Percentiles rank a stretch among this genome's conserved stretches.
Evolutionary conservation across 2,797 vertebrate species (phyloP).

Genomic region (Poeciliopsis presidionis): DNA sequence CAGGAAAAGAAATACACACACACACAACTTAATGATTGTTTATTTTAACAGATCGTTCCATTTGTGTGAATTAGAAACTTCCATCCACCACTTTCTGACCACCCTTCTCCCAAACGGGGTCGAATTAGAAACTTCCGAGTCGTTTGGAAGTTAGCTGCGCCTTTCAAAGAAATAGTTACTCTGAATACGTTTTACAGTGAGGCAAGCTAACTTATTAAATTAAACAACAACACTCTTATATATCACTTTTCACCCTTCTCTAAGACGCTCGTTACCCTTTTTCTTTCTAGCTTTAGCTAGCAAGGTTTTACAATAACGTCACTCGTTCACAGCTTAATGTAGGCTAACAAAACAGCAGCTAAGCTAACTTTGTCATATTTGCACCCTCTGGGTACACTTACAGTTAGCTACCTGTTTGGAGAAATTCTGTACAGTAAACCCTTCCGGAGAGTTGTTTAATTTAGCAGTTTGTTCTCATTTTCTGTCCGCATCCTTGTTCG

Average conservation of each 20-base stretch:
- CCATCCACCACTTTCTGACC: too few relatives aligned
- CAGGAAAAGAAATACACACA: slow-evolving; percentile 6
- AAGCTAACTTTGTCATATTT: not conserved
- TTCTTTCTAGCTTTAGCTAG: not conserved
- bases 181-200: not conserved
- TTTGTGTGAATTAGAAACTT: not conserved
- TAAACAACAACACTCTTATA: too few relatives aligned
- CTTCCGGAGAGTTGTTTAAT: not conserved
- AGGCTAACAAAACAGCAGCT: not conserved
- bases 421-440: not conserved
- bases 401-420: slow-evolving; percentile 17
- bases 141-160: not conserved
- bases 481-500: slow-evolving; percentile 16
- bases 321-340: not conserved
- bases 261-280: too few relatives aligned
- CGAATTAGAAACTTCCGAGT: not conserved
- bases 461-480: not conserved
- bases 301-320: not conserved
- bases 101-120: too few relatives aligned
- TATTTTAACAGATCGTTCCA: not conserved
- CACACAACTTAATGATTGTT: not conserved
- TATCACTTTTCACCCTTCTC: too few relatives aligned
- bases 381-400: not conserved
- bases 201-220: not conserved
- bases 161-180: not conserved